A percentile compares a stretch with the other conserved stretches of the same genome.
Evolutionary conservation across 23 tunicate genomes (phyloP).

Genomic region (Trididemnum clinides): DNA sequence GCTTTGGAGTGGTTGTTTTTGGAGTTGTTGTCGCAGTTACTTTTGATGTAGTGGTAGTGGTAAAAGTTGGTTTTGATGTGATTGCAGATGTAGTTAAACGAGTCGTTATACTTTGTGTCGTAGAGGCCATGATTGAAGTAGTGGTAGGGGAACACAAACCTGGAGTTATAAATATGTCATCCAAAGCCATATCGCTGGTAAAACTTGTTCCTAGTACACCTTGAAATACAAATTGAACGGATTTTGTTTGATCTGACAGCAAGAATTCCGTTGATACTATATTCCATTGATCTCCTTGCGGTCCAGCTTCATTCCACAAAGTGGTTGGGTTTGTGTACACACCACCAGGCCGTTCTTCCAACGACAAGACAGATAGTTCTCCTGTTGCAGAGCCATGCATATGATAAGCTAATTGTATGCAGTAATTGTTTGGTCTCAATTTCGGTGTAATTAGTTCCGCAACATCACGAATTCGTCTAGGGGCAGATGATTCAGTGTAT

Average conservation of each 20-base stretch:
- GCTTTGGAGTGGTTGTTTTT: constrained; percentile 32
- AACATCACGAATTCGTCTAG: constrained; percentile 45
- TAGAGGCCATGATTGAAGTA: constrained; percentile 21
- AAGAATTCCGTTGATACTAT: constrained; percentile 39
- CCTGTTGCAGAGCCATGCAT: constrained; percentile 95
- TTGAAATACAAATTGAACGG: constrained; percentile 61
- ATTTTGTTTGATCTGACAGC: background rate
- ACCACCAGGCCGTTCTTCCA: constrained; percentile 39
- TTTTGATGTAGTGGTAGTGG: constrained; percentile 42
- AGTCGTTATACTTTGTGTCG: constrained; percentile 44
- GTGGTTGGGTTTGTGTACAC: background rate
- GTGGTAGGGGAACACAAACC: constrained; percentile 55
- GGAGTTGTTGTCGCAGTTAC: constrained; percentile 55
- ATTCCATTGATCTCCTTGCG: constrained; percentile 76
- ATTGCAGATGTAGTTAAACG: constrained; percentile 40
- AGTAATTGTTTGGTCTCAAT: constrained; percentile 57
- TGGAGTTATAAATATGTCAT: constrained; percentile 57
- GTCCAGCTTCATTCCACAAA: constrained; percentile 49
- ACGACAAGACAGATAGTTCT: constrained; percentile 42
- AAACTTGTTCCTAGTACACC: constrained; percentile 85
- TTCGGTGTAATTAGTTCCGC: constrained; percentile 70
- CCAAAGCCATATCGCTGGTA: constrained; percentile 91
- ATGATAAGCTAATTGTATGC: constrained; percentile 68
- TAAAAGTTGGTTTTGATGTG: constrained; percentile 43
- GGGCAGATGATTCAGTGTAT: constrained; percentile 85